Percentiles rank a stretch among this genome's conserved stretches.
Conservation (phyloP, 2,888 invertebrate species). For the Brenthis hecate region DNA sequence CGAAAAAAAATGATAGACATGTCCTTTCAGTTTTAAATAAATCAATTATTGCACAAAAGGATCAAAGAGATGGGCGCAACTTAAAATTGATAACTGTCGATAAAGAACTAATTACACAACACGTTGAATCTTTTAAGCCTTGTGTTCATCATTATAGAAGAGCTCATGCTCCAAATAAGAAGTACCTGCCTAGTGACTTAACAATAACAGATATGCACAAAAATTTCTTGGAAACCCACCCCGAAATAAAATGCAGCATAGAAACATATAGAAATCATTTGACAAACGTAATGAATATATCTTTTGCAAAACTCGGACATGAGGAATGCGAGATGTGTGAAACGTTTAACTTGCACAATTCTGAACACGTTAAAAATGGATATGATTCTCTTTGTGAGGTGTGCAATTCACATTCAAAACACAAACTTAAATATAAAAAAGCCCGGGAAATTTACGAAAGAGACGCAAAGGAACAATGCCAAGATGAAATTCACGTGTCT, state of each 20-base stretch:
- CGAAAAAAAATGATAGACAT: too few species aligned
- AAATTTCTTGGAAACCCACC: constrained; percentile 4
- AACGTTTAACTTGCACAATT: not conserved
- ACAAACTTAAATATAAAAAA: not conserved
- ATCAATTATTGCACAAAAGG: too few species aligned
- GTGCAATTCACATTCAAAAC: not conserved
- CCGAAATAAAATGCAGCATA: not conserved
- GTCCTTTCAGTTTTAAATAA: too few species aligned
- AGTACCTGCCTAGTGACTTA: constrained; percentile 11
- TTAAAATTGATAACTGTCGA: too few species aligned
- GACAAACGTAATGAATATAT: not conserved
- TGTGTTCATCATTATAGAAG: not conserved
- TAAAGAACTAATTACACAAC: too few species aligned
- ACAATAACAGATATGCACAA: constrained; percentile 3
- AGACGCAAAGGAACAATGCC: too few species aligned
- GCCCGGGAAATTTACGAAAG: too few species aligned
- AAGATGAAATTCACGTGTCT: too few species aligned
- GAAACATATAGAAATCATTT: not conserved
- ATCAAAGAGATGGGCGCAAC: too few species aligned
- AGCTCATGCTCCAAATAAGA: constrained; percentile 9
- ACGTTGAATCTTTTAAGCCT: not conserved
- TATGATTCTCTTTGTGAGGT: not conserved
- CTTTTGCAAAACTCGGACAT: constrained; percentile 2
- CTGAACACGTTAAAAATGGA: not conserved
- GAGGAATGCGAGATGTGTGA: constrained; percentile 13